Evolutionary conservation across 2,797 vertebrate species (phyloP).

Genomic region (Apogon hyalosoma): DNA sequence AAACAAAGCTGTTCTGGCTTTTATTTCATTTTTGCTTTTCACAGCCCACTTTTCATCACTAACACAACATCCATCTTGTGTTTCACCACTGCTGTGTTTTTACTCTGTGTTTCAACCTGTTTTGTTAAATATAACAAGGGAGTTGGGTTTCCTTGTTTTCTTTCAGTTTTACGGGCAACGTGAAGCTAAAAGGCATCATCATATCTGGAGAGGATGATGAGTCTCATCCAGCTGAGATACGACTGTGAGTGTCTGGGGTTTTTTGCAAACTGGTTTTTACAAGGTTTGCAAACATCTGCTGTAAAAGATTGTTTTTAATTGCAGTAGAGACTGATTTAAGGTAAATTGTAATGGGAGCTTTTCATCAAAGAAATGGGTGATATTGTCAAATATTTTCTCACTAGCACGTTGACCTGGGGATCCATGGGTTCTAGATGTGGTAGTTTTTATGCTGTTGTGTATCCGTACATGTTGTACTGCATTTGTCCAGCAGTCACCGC

Average conservation of each 20-base stretch:
- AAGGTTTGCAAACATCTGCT: too few species aligned
- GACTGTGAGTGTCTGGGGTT: constrained; percentile 87
- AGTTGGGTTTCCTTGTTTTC: constrained; percentile 50
- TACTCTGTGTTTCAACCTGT: neutral
- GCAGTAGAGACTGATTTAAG: too few species aligned
- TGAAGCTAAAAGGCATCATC: constrained; percentile 94
- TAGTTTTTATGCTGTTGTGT: too few species aligned
- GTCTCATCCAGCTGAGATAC: constrained; percentile 92
- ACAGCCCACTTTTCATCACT: neutral
- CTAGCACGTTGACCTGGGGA: too few species aligned
- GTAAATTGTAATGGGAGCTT: too few species aligned
- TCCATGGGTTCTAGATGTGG: too few species aligned
- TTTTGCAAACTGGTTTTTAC: neutral
- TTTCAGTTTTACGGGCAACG: constrained; percentile 94
- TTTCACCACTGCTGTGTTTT: constrained; percentile 7
- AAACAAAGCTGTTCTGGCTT: neutral
- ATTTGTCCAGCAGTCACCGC: too few species aligned
- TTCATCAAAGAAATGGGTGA: too few species aligned
- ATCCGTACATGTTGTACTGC: too few species aligned
- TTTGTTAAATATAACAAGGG: neutral
- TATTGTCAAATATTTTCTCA: too few species aligned
- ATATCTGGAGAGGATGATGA: constrained; percentile 92
- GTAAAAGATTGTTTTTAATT: too few species aligned
- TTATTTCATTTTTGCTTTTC: constrained; percentile 16
- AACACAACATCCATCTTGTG: constrained; percentile 2